Conservation (phyloP, 2,888 invertebrate species). For the Aspidapion aeneum region DNA sequence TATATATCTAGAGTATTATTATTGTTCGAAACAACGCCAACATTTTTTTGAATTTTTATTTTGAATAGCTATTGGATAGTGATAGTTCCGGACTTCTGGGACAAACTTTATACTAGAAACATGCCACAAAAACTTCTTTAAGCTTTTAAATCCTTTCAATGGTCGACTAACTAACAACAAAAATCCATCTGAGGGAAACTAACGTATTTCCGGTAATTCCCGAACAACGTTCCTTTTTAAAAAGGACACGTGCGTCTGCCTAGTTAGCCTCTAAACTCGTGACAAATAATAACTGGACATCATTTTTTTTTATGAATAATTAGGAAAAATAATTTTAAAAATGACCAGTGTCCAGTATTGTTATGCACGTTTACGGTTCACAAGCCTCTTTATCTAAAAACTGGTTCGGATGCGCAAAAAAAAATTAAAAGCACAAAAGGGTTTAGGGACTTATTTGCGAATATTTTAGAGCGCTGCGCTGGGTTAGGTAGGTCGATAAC, state of each 20-base stretch:
- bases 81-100: no score
- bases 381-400: not conserved
- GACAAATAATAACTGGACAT: not conserved
- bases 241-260: conserved; percentile 21
- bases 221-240: conserved; percentile 4
- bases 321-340: not conserved
- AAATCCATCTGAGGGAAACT: conserved; percentile 12
- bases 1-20: no score
- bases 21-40: no score
- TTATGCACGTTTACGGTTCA: not conserved
- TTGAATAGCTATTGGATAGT: no score
- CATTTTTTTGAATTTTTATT: no score
- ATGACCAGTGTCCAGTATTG: not conserved
- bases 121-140: no score
- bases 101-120: no score
- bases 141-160: no score
- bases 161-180: conserved; percentile 1
- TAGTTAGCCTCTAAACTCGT: not conserved
- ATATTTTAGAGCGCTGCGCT: no score
- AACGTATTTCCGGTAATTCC: conserved; percentile 21
- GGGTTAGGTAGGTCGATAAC: no score
- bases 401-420: not conserved
- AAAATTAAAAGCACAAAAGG: not conserved
- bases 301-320: not conserved
- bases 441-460: not conserved